Evolutionary conservation across 1,140 invertebrate genomes (phyloP).

Genomic region (Paracyclopina nana): DNA sequence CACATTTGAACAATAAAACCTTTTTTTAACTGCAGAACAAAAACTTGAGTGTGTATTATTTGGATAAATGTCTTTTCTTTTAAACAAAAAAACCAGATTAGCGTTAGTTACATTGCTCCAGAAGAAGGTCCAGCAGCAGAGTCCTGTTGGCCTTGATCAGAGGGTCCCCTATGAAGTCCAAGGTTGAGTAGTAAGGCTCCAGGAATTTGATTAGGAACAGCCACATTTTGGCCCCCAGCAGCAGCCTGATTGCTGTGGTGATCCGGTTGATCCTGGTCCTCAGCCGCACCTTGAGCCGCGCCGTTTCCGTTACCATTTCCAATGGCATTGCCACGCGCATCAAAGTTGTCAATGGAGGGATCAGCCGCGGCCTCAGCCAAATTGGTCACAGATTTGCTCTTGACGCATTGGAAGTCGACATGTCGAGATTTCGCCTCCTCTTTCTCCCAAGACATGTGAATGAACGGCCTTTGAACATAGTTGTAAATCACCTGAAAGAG

Average conservation of each 20-base stretch:
- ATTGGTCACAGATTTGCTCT: slow-evolving; percentile 83
- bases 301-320: background rate
- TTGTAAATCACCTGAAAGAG: slow-evolving; percentile 99
- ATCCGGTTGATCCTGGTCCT: background rate
- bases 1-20: too few species aligned
- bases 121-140: too few species aligned
- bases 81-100: too few species aligned
- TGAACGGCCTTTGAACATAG: slow-evolving; percentile 97
- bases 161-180: too few species aligned
- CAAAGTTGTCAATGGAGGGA: slow-evolving; percentile 36
- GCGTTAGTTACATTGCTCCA: too few species aligned
- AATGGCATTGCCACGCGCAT: slow-evolving; percentile 19
- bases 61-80: too few species aligned
- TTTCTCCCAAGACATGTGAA: slow-evolving; percentile 99
- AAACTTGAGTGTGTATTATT: too few species aligned
- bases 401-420: slow-evolving; percentile 93
- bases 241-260: background rate
- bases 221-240: too few species aligned
- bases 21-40: too few species aligned
- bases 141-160: too few species aligned
- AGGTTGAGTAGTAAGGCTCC: too few species aligned
- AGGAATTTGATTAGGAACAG: too few species aligned
- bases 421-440: slow-evolving; percentile 97
- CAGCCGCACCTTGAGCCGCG: background rate
- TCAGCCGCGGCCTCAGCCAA: slow-evolving; percentile 76